Percentiles rank a stretch among this genome's conserved stretches.
phyloP scores from a whole-genome alignment of 2,797 vertebrate genomes.

The Gymnodraco acuticeps region DNA sequence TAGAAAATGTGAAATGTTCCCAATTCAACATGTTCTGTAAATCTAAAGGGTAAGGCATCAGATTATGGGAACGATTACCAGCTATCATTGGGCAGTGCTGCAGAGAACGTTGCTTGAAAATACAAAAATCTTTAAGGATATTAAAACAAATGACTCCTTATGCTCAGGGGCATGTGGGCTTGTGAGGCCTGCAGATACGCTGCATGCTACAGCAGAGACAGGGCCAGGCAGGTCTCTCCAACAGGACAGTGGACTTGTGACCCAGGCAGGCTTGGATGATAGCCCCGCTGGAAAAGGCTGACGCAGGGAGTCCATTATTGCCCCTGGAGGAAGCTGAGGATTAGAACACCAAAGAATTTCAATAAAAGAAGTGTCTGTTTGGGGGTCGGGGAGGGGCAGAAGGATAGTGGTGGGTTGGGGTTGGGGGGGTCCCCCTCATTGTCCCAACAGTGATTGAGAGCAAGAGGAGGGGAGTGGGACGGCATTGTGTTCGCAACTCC shows the following conservation, averaged over 20 bases:
- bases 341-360: conserved; percentile 91
- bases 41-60: background rate
- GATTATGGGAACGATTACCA: background rate
- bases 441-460: conserved; percentile 87
- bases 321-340: conserved; percentile 89
- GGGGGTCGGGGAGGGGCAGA: conserved; percentile 77
- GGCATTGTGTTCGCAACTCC: conserved; percentile 84
- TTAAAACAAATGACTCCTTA: background rate
- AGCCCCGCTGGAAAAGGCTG: conserved; percentile 87
- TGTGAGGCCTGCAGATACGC: conserved; percentile 38
- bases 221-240: conserved; percentile 38
- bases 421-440: conserved; percentile 72
- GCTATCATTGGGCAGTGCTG: background rate
- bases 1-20: too few species aligned
- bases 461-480: conserved; percentile 83
- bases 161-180: conserved; percentile 16
- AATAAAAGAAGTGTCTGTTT: conserved; percentile 91
- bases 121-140: background rate
- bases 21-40: background rate
- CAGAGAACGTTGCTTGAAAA: background rate
- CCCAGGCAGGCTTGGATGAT: conserved; percentile 80
- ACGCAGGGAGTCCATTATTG: conserved; percentile 88
- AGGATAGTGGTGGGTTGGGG: conserved; percentile 59
- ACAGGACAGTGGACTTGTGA: conserved; percentile 80
- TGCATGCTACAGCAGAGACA: conserved; percentile 58